phyloP scores from a whole-genome alignment of 2,888 invertebrate genomes.

The Drosophila anomelani region DNA sequence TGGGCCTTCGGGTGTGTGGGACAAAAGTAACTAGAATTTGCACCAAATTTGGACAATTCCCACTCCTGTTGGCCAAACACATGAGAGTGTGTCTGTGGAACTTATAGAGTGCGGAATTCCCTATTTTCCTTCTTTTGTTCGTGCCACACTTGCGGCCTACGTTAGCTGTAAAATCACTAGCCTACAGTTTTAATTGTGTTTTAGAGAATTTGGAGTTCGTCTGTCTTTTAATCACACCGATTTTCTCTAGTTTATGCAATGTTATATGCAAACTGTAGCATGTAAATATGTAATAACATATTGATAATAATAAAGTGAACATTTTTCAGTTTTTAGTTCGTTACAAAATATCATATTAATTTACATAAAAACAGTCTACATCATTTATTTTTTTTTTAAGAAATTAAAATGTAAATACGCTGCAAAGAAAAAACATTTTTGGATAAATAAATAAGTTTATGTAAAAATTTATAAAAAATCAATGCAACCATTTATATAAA shows the following conservation, averaged over 20 bases:
- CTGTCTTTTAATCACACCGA: neutral
- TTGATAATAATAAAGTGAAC: neutral
- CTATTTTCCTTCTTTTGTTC: neutral
- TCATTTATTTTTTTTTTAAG: too few species aligned
- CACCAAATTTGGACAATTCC: slow-evolving; percentile 25
- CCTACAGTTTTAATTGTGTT: neutral
- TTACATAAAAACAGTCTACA: too few species aligned
- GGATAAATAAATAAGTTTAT: too few species aligned
- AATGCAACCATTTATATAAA: too few species aligned
- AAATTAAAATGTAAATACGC: too few species aligned
- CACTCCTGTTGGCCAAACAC: slow-evolving; percentile 14
- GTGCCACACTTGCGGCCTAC: neutral
- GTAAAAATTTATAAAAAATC: too few species aligned
- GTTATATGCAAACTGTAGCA: too few species aligned
- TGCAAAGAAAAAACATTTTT: too few species aligned
- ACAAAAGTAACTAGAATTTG: slow-evolving; percentile 15
- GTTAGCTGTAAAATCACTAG: neutral
- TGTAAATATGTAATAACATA: neutral
- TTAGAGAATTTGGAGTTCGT: neutral
- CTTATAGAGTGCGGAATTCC: neutral
- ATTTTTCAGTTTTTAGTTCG: too few species aligned
- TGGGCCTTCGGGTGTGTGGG: slow-evolving; percentile 2
- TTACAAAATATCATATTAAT: too few species aligned
- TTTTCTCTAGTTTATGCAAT: neutral
- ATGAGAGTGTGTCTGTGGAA: slow-evolving; percentile 1